Base-by-base conservation (phyloP, 2,113 vertebrate genomes). In the Myiozetetes cayanensis region DNA sequence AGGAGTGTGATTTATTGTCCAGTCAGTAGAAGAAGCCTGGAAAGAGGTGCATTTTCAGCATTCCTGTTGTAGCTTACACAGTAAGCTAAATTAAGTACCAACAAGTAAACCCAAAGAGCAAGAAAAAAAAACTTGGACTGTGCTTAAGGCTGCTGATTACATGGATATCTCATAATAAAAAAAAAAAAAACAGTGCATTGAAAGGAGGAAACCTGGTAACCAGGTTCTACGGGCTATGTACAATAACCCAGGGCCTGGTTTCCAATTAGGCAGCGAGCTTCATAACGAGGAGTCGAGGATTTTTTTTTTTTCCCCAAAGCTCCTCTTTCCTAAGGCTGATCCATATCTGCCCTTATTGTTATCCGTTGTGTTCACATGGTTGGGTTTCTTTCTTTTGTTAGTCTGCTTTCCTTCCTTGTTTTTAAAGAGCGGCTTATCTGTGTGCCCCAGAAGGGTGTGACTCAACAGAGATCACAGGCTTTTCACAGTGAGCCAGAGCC, bases 321-420 rank as follows among this genome's bases (percentile, higher is more conserved):
- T 79, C 71, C 74, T 89, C 94, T 97, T 96, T 94, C 94, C 96
- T 71, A 25, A 56, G 52, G 53, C 92, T 91, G 96, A 97, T 97
- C 46, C 73, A 31, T 93, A 94, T 97, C 97, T 95, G 85, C 59
- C 31, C 5, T 58, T 59, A 93, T 71, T 96, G 94, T 95, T 97
- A 93, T 96, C 94, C 81, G 6, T 67, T 37, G 14, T 33, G 89
- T 61, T 70, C 62, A 94, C 88, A 93, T 30, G 50, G 70, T 24
- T 28, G 43, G 9, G 0, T 33, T 65, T 62, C 92, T 91, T 81
- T 65, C 62, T 80, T 97, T 86, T 70, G 73, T 92, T 66, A 65
- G 66, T 72, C 91, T 59, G 77, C 94, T 98, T 98, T 97, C 98
- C 97, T 96, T 97, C 67, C 93, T 89, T 19, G 31, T 79, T 92